phyloP scores from a whole-genome alignment of 2,888 invertebrate species.

The Strigamia crassipes region DNA sequence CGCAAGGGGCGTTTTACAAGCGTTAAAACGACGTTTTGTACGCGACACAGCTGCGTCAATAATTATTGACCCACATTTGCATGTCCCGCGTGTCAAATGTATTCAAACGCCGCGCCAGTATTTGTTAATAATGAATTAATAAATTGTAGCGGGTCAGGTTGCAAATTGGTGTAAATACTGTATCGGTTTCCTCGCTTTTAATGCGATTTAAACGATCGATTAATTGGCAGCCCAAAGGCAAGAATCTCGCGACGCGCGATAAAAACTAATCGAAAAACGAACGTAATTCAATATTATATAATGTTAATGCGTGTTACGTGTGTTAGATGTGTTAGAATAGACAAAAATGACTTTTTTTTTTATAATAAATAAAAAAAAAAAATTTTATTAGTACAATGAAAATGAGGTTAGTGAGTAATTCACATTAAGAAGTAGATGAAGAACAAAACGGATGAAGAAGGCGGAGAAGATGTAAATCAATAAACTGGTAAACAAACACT shows the following conservation, averaged over 20 bases:
- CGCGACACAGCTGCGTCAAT: not conserved
- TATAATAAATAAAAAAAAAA: no score
- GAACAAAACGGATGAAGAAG: not conserved
- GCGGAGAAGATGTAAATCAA: not conserved
- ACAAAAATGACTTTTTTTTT: not conserved
- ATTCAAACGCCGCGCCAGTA: not conserved
- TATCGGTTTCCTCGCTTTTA: not conserved
- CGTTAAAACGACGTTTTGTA: not conserved
- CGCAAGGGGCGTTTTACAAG: not conserved
- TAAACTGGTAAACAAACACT: not conserved
- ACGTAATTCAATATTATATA: no score
- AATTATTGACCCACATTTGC: not conserved
- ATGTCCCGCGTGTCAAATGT: not conserved
- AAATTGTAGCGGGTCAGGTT: not conserved
- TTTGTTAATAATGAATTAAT: not conserved
- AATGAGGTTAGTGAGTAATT: not conserved
- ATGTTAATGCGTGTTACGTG: not conserved
- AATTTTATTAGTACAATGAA: not conserved
- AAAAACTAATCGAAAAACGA: no score
- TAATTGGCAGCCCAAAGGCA: no score
- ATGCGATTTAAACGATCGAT: not conserved
- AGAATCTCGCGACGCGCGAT: no score
- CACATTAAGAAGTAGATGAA: not conserved
- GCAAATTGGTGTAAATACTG: not conserved
- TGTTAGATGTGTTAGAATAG: not conserved